Conservation (phyloP, 2,888 invertebrate species). For the Caenorhabditis auriculariae region DNA sequence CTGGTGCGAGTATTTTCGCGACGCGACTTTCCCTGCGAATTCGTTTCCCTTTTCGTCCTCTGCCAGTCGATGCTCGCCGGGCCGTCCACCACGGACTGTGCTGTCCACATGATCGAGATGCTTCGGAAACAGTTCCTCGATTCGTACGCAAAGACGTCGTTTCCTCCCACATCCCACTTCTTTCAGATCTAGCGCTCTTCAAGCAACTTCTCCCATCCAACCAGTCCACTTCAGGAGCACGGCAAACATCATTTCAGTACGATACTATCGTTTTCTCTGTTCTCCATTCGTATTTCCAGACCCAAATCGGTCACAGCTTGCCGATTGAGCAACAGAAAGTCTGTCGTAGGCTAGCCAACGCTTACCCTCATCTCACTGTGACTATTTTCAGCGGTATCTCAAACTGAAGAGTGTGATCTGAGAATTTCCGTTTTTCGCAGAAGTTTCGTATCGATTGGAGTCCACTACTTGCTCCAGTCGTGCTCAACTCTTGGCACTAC, state of each 20-base stretch:
- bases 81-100: conserved; percentile 69
- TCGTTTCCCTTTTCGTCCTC: conserved; percentile 83
- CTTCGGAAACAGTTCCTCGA: conserved; percentile 92
- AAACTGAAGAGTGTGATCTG: neutral
- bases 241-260: too few species aligned
- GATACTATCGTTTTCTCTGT: too few species aligned
- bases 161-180: too few species aligned
- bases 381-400: conserved; percentile 93
- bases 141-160: conserved; percentile 20
- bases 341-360: conserved; percentile 85
- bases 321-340: conserved; percentile 80
- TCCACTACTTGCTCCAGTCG: conserved; percentile 90
- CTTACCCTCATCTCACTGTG: conserved; percentile 97
- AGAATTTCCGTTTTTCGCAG: conserved; percentile 69
- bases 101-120: conserved; percentile 84
- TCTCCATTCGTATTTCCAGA: too few species aligned
- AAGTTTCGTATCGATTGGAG: conserved; percentile 94
- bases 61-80: conserved; percentile 71
- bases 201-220: too few species aligned
- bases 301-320: conserved; percentile 70
- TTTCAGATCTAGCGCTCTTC: too few species aligned
- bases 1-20: conserved; percentile 88
- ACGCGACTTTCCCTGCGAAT: conserved; percentile 92
- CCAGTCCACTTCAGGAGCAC: too few species aligned
- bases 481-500: conserved; percentile 84